These are phyloP conservation scores for Rallus crepitans DNA, from an alignment of 2,797 vertebrate genomes.

Conservation along the genomic window DNA sequence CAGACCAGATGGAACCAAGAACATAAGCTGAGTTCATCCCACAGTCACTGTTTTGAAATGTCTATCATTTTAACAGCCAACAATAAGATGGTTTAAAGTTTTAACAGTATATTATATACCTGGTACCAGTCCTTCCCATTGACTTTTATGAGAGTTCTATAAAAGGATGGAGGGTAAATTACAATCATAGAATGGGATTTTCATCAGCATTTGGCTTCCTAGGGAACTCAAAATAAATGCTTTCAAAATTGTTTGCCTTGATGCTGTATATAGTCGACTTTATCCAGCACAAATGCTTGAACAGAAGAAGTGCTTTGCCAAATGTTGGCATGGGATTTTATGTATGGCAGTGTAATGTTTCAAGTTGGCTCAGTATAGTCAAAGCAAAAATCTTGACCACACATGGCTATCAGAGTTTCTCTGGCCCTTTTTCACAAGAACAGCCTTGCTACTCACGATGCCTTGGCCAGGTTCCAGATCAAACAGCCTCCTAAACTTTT, in stretches of 20 bases:
- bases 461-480: constrained; percentile 25
- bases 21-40: background rate
- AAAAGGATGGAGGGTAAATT: background rate
- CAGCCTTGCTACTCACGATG: background rate
- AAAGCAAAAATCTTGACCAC: constrained; percentile 48
- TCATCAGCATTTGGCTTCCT: constrained; percentile 15
- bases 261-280: constrained; percentile 34
- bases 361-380: constrained; percentile 8
- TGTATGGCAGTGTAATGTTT: constrained; percentile 13
- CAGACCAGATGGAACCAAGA: constrained; percentile 55
- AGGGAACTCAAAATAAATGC: constrained; percentile 6
- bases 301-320: constrained; percentile 18
- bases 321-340: constrained; percentile 47
- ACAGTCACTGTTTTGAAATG: constrained; percentile 21
- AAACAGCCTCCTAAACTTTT: constrained; percentile 25
- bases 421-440: background rate
- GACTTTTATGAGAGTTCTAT: background rate
- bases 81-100: background rate
- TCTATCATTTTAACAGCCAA: constrained; percentile 34
- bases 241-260: constrained; percentile 33
- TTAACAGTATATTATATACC: background rate
- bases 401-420: background rate
- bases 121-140: background rate
- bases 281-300: constrained; percentile 29
- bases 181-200: background rate